A percentile compares a stretch with the other conserved stretches of the same genome.
phyloP scores from a whole-genome alignment of 2,888 invertebrate species.

The Drosophila prolongata region DNA sequence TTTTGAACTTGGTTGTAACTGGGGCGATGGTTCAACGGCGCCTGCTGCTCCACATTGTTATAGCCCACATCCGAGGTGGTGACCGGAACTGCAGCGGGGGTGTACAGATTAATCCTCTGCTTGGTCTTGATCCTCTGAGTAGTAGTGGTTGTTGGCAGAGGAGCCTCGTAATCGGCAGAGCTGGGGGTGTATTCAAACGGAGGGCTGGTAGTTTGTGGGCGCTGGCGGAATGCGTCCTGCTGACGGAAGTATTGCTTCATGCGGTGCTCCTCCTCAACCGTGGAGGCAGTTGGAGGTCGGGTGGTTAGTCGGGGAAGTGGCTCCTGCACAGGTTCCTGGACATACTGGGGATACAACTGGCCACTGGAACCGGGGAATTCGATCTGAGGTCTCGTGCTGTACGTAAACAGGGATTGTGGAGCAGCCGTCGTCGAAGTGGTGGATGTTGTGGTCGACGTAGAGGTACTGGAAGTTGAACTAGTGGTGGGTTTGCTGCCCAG shows the following conservation, averaged over 20 bases:
- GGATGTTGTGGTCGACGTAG: slow-evolving; percentile 85
- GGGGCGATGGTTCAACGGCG: slow-evolving; percentile 78
- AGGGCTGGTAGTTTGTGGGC: slow-evolving; percentile 75
- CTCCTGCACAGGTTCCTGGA: slow-evolving; percentile 52
- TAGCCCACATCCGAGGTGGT: slow-evolving; percentile 75
- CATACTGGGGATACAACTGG: slow-evolving; percentile 77
- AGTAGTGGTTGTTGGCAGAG: slow-evolving; percentile 59
- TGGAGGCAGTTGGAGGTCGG: slow-evolving; percentile 67
- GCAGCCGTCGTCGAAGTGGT: slow-evolving; percentile 84
- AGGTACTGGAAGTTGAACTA: slow-evolving; percentile 81
- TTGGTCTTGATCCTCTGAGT: slow-evolving; percentile 64
- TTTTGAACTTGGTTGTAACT: slow-evolving; percentile 75
- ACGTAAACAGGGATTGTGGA: slow-evolving; percentile 73
- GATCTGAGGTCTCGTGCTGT: slow-evolving; percentile 77
- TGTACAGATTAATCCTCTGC: slow-evolving; percentile 80
- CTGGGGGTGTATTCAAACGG: slow-evolving; percentile 82
- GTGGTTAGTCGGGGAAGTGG: slow-evolving; percentile 72
- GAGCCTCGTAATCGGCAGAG: slow-evolving; percentile 71
- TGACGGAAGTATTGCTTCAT: slow-evolving; percentile 84
- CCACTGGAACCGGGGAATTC: slow-evolving; percentile 81
- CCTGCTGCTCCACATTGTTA: slow-evolving; percentile 58
- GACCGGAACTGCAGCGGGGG: slow-evolving; percentile 72
- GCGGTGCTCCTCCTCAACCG: slow-evolving; percentile 79
- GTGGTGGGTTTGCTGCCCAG: slow-evolving; percentile 56
- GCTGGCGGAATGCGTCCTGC: slow-evolving; percentile 83